A percentile compares a stretch with the other conserved stretches of the same genome.
Evolutionary conservation across 2,888 invertebrate species (phyloP).

Genomic region (Ichneumoninae sp.): DNA sequence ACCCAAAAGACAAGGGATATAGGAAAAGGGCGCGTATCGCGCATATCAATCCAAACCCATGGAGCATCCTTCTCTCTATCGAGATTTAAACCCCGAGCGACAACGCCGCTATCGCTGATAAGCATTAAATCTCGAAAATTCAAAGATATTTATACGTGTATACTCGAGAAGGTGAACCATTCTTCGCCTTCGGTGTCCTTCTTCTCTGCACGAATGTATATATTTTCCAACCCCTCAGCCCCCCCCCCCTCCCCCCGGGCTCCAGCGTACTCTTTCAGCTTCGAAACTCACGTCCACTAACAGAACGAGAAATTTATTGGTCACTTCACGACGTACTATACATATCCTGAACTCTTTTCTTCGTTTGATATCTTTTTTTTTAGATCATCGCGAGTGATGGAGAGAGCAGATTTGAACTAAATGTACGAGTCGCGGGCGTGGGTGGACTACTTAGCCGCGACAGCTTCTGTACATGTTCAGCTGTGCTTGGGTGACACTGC

Average conservation of each 20-base stretch:
- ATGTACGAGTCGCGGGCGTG: constrained; percentile 63
- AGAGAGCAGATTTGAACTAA: constrained; percentile 70
- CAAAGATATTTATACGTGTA: constrained; percentile 10
- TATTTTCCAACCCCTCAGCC: constrained; percentile 3
- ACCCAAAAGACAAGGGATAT: constrained; percentile 1
- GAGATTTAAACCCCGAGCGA: constrained; percentile 19
- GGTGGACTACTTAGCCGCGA: constrained; percentile 73
- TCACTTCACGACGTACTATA: constrained; percentile 1
- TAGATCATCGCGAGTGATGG: constrained; percentile 59
- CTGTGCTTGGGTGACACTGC: constrained; percentile 43
- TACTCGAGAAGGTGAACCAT: constrained; percentile 12
- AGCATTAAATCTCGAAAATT: constrained; percentile 61
- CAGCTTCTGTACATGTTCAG: constrained; percentile 72
- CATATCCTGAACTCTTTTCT: constrained; percentile 5
- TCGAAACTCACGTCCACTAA: constrained; percentile 36
- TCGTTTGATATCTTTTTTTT: not conserved
- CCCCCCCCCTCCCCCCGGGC: not conserved
- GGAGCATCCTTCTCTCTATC: constrained; percentile 32
- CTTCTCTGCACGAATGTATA: constrained; percentile 42
- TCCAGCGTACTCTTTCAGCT: not conserved
- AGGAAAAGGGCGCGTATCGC: constrained; percentile 5
- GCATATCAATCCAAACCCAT: constrained; percentile 16
- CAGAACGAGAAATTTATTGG: constrained; percentile 36
- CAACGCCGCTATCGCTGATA: constrained; percentile 61
- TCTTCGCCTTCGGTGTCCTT: constrained; percentile 16